Evolutionary conservation across 2,113 vertebrate genomes (phyloP), one percentile per base, ranked within the genome.

Genomic region (Sceloporus undulatus): DNA sequence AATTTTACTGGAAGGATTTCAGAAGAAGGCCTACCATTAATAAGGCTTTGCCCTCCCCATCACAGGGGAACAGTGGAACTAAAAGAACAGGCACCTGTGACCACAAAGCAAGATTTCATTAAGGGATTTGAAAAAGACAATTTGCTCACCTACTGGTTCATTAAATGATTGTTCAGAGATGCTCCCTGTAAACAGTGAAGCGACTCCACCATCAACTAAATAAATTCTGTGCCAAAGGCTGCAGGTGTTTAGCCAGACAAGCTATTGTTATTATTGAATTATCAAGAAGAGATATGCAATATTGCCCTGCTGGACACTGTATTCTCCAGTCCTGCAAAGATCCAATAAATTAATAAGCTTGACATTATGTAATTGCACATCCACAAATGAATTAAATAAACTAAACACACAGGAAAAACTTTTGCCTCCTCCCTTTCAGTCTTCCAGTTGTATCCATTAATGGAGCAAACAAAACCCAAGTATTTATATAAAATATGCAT

Each of bases 101-200:
- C 76, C 21, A 8, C n/a, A 10, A 29, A 38, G 1, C 0, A 5
- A 81, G 0, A 2, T 29, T 68, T 86, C 84, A 81, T 27, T 0
- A 1, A 74, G 59, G 34, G 23, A 65, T 86, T 84, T 29, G 29
- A 62, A 87, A 85, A 27, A 91, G 27, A 1, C 78, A 81, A 87
- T 78, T n/a, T 0, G 8, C 71, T 29, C 56, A 70, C 59, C 78
- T 66, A 13, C n/a, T 88, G 73, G 75, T 71, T 89, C 54, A 66
- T 89, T 65, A 90, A 86, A 90, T 71, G 38, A 77, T 42, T 0
- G 6, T 85, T 59, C 48, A 42, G 89, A 40, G 52, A 88, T 27
- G 54, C 52, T 83, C 38, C 25, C 7, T 38, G n/a, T 81, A 84
- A 52, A 70, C 29, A 76, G 1, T 79, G 34, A 13, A 87, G 48